Base-by-base conservation (phyloP, 2,888 invertebrate genomes). In the Callimorpha dominula region DNA sequence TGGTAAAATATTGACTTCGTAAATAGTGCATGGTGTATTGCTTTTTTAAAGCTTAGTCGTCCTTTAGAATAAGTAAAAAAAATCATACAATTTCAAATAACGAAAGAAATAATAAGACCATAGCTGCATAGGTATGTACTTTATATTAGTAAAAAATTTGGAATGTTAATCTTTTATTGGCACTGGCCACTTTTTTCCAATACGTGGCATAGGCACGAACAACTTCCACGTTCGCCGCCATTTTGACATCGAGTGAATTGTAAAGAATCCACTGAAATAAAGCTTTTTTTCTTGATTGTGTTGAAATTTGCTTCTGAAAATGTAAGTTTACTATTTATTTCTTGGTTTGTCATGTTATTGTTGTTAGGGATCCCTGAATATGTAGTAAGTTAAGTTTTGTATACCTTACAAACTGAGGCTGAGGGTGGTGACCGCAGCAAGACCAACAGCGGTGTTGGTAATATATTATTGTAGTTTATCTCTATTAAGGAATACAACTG, bases 191-290 rank as follows among this genome's bases (percentile, higher is more conserved):
- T 95, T 95, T 94, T 88, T 89, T 81, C 89, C 97, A 96, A 97
- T 97, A 97, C 97, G 97, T 97, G 97, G 97, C 97, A 97, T 96
- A 96, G 96, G 96, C 96, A 96, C 96, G 96, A 97, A 96, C 95
- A 96, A 96, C 96, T 96, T 97, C 96, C 96, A 97, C 97, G 97
- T 97, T 97, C 97, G 97, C 97, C 95, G 95, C 95, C 97, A 97
- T 97, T 97, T 97, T 97, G 97, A 97, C 97, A 97, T 97, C 96
- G 96, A 97, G 96, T 96, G 96, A 96, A 96, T 96, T 96, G 93
- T 92, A 96, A 96, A 96, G 97, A 96, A 96, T 96, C 96, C 96
- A 95, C 96, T 96, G 96, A 96, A 97, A 96, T 97, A 96, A 96
- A 96, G 96, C 96, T 96, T 96, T 97, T 93, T 97, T 97, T 96